Conservation (phyloP, 2,888 invertebrate genomes). For the Thecocarcelia acutangulata region DNA sequence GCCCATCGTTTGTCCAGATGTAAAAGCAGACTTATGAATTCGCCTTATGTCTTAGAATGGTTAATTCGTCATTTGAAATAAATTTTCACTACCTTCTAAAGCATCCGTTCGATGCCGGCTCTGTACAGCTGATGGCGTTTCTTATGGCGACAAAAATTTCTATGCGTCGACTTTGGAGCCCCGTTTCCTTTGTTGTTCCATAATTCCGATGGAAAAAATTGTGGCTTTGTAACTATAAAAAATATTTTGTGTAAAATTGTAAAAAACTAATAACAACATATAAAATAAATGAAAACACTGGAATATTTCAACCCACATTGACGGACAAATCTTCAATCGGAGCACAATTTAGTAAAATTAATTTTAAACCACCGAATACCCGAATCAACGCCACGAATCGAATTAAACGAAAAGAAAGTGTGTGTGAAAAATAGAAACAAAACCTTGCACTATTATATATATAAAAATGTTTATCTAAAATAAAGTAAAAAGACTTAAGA, state of each 20-base stretch:
- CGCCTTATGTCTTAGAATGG: no score
- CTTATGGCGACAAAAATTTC: slow-evolving; percentile 16
- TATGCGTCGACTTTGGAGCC: slow-evolving; percentile 6
- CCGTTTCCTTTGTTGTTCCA: slow-evolving; percentile 67
- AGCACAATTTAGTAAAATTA: slow-evolving; percentile 2
- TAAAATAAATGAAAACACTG: slow-evolving; percentile 15
- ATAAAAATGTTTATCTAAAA: slow-evolving; percentile 22
- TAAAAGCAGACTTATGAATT: no score
- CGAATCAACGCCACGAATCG: slow-evolving; percentile 63
- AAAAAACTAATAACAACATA: background rate
- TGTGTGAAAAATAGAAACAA: slow-evolving; percentile 52
- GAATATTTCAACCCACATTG: background rate
- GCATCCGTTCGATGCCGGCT: slow-evolving; percentile 16
- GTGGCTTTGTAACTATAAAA: slow-evolving; percentile 36
- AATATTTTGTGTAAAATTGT: slow-evolving; percentile 18
- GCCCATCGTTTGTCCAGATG: no score
- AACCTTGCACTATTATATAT: slow-evolving; percentile 34
- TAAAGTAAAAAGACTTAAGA: background rate
- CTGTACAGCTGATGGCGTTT: slow-evolving; percentile 25
- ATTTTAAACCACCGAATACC: slow-evolving; percentile 57
- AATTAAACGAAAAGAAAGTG: slow-evolving; percentile 65
- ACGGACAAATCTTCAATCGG: background rate
- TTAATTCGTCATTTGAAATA: no score
- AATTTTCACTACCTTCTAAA: background rate
- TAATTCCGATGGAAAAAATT: slow-evolving; percentile 63